Percentiles rank a stretch among this genome's conserved stretches.
phyloP scores from a whole-genome alignment of 2,113 vertebrate species.

The Gallinago undulata region DNA sequence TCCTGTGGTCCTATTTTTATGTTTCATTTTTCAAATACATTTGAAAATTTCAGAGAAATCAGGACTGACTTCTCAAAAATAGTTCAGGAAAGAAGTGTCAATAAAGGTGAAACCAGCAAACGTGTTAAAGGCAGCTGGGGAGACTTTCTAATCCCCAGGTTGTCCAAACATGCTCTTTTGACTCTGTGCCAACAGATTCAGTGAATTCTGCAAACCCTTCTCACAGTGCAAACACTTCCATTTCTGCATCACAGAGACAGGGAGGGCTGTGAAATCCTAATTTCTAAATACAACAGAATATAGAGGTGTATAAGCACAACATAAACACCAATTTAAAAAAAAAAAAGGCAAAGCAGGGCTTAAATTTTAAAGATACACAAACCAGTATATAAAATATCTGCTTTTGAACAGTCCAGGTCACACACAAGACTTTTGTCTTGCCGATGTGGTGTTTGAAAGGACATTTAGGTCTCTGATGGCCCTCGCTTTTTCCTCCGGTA shows the following conservation, averaged over 20 bases:
- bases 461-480: not conserved
- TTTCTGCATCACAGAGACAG: not conserved
- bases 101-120: not conserved
- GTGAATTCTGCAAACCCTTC: not conserved
- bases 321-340: not conserved
- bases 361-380: not conserved
- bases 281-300: not conserved
- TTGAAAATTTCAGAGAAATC: not conserved
- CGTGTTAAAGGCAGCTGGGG: not conserved
- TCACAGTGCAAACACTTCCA: not conserved
- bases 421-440: not conserved
- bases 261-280: not conserved
- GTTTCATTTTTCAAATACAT: not conserved
- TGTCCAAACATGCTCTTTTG: not conserved
- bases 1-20: not conserved
- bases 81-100: not conserved
- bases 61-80: not conserved
- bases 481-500: not conserved
- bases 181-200: not conserved
- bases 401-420: not conserved
- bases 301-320: not conserved
- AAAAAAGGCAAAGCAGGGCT: not conserved
- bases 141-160: not conserved
- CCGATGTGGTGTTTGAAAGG: not conserved
- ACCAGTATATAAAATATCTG: not conserved